A percentile compares a stretch with the other conserved stretches of the same genome.
Evolutionary conservation across 2,888 invertebrate species (phyloP).

Genomic region (Lasioglossum morio): DNA sequence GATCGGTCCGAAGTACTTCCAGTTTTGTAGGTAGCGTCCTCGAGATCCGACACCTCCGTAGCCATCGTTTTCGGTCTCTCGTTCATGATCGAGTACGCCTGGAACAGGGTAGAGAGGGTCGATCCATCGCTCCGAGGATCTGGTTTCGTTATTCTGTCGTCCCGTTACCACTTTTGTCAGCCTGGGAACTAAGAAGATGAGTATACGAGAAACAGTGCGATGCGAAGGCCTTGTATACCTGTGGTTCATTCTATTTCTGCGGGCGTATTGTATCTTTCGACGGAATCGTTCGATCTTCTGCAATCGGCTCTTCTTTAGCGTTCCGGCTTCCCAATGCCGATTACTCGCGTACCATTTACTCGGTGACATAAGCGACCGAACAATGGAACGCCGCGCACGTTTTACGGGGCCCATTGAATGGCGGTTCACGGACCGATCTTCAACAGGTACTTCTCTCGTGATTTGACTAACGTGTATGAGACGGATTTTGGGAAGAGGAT

Average conservation of each 20-base stretch:
- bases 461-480: constrained; percentile 17
- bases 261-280: constrained; percentile 57
- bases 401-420: constrained; percentile 2
- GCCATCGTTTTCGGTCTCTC: constrained; percentile 28
- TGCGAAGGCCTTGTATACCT: constrained; percentile 61
- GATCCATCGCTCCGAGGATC: constrained; percentile 50
- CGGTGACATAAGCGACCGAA: constrained; percentile 59
- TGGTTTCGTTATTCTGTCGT: constrained; percentile 3
- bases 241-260: constrained; percentile 69
- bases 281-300: constrained; percentile 32
- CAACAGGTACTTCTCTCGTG: constrained; percentile 39
- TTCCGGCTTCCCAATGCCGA: constrained; percentile 45
- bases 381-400: constrained; percentile 11
- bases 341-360: constrained; percentile 56
- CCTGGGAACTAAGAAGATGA: constrained; percentile 27
- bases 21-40: constrained; percentile 58
- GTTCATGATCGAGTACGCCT: constrained; percentile 53
- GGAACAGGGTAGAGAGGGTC: constrained; percentile 67
- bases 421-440: constrained; percentile 24
- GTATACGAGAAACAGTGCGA: constrained; percentile 33
- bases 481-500: constrained; percentile 43
- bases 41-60: constrained; percentile 39
- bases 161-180: constrained; percentile 28
- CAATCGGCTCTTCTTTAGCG: constrained; percentile 42
- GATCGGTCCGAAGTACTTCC: constrained; percentile 77